Evolutionary conservation across 2,888 invertebrate species (phyloP), one percentile per base, ranked within the genome.

Genomic region (Platynereis dumerilii): DNA sequence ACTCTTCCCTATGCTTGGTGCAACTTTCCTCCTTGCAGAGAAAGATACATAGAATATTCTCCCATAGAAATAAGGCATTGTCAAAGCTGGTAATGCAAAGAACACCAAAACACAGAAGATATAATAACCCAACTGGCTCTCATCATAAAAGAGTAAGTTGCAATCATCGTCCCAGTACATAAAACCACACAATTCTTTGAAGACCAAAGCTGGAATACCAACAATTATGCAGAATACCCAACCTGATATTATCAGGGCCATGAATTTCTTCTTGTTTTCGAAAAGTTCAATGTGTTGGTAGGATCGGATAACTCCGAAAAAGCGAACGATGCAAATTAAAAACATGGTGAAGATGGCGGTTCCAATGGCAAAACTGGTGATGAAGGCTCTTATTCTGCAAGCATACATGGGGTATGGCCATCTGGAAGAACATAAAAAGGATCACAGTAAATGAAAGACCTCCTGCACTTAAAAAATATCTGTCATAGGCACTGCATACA

Each of bases 351-450:
- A 10, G 20, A 48, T 20, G 3, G 48, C 22, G 7, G 20, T 22
- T 20, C 48, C 48, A 48, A 48, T 48, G 3, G 48, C n/a, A n/a
- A 22, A 48, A 48, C 48, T 48, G 7, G 20, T 48, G 22, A 48
- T 48, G 48, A 7, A 5, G 7, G 48, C 48, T 48, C 48, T n/a
- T 22, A 48, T 48, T 48, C 22, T 48, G 48, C 48, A 48, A 48
- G 7, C 48, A 20, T 20, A 20, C 22, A 20, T 48, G 3, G 20
- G 20, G 22, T 48, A 48, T 22, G 48, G 48, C 48, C 48, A 48
- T 22, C 48, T 48, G 48, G n/a, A 20, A 22, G 17, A 3, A 48
- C 20, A 48, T 12, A 48, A 34, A 34, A 7, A 34, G 7, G 12
- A 34, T 5, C 34, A 34, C 34, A 34, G n/a, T n/a, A n/a, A n/a